phyloP scores from a whole-genome alignment of 2,888 invertebrate genomes.

The Cantharis nigra region DNA sequence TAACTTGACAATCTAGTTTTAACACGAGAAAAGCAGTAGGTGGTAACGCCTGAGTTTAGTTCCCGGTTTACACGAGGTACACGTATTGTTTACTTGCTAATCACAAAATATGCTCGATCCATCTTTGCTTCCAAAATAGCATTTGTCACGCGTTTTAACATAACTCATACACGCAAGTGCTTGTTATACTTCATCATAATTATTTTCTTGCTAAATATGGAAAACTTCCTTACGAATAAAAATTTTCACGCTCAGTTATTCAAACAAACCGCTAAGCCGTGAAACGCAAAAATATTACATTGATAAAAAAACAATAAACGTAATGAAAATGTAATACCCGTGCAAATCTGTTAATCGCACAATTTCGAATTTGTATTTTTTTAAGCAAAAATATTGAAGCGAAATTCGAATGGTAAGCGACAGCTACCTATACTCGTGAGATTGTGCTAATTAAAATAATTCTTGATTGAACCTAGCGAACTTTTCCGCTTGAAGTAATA shows the following conservation, averaged over 20 bases:
- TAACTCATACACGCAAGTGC: not conserved
- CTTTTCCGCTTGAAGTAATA: not conserved
- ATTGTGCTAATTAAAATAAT: not conserved
- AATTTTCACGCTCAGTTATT: not conserved
- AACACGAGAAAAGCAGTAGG: not conserved
- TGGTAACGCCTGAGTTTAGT: not conserved
- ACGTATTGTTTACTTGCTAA: slow-evolving; percentile 2
- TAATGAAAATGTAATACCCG: not conserved
- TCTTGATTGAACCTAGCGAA: not conserved
- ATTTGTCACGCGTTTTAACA: slow-evolving; percentile 3
- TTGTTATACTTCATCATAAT: not conserved
- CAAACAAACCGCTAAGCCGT: not conserved
- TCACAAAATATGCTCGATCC: not conserved
- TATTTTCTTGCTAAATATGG: not conserved
- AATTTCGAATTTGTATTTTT: not conserved
- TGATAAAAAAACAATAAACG: not conserved
- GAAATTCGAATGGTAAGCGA: not conserved
- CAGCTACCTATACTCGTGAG: not conserved
- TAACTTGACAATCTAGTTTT: slow-evolving; percentile 1
- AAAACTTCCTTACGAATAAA: not conserved
- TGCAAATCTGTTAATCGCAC: not conserved
- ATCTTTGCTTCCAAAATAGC: not conserved
- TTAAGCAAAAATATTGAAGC: not conserved
- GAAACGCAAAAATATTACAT: not conserved
- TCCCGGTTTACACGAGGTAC: slow-evolving; percentile 2